A percentile compares a stretch with the other conserved stretches of the same genome.
Conservation (phyloP, 23 tunicate genomes). For the Oikopleura dioica region DNA sequence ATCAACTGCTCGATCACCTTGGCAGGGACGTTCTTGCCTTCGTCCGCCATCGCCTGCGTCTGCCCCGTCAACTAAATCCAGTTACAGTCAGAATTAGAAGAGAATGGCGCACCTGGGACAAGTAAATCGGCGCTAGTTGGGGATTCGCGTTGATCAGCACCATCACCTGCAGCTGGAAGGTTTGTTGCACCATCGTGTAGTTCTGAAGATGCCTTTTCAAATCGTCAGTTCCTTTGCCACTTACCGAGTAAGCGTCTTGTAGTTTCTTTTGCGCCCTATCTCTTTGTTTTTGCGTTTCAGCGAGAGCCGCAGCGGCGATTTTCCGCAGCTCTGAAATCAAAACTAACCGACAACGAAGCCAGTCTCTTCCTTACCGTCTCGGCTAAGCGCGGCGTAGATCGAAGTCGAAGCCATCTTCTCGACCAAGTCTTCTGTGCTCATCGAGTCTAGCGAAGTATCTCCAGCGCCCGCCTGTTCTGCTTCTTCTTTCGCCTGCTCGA, state of each 20-base stretch:
- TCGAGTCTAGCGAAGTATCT: slow-evolving; percentile 2
- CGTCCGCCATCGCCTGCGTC: no score
- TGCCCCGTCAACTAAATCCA: no score
- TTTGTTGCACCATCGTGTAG: not conserved
- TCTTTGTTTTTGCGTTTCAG: slow-evolving; percentile 6
- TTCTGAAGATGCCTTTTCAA: not conserved
- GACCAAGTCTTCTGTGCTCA: not conserved
- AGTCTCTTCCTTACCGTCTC: slow-evolving; percentile 12
- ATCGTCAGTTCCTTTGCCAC: not conserved
- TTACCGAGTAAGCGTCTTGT: not conserved
- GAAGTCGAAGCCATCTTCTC: slow-evolving; percentile 2
- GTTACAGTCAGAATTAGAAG: no score
- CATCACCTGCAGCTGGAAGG: not conserved
- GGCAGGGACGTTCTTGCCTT: not conserved
- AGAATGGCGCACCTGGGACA: slow-evolving; percentile 12
- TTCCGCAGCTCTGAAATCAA: not conserved
- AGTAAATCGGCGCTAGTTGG: not conserved
- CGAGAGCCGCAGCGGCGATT: slow-evolving; percentile 12
- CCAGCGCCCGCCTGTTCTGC: slow-evolving; percentile 12
- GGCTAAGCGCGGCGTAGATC: not conserved
- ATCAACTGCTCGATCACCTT: not conserved
- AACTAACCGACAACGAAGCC: no score
- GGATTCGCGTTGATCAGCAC: not conserved
- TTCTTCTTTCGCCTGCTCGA: slow-evolving; percentile 1
- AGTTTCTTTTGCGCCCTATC: slow-evolving; percentile 1